Base-by-base conservation (phyloP, 2,888 invertebrate species). In the Troilus luridus region DNA sequence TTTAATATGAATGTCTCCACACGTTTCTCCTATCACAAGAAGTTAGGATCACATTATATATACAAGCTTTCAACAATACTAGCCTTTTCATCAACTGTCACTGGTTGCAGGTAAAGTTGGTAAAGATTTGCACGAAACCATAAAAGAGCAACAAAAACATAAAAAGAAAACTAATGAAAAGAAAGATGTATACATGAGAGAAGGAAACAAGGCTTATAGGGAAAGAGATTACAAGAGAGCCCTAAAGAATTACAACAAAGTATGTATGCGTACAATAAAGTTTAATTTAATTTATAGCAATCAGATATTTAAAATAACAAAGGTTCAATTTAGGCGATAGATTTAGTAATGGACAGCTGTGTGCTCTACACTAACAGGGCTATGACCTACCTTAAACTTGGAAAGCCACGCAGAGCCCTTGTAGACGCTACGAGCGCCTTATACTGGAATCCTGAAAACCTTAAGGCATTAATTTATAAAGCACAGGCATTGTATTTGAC, bases 341-440 rank as follows among this genome's bases (percentile, higher is more conserved):
- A 97, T 85, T 96, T 96, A 93, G 95, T 97, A 67, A 97, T 96
- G 94, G 97, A 98, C 94, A 97, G 97, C 93, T 95, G 96, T 0
- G 95, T 97, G 93, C 94, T 97, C 19, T 98, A 97, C 94, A 97
- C 96, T 91, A 97, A 97, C 94, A 95, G 98, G 91, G 97, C 97
- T 0, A 94, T 98, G 89, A 96, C 96, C 0, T 96, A 96, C 92
- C 96, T 97, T 92, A 95, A 96, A 92, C 94, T 97, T 81, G 95
- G 94, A 91, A 94, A 96, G 56, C 95, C 95, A 92, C 95, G 95
- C 88, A 95, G 96, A 94, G 97, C 97, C 0, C 94, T 96, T 89
- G 94, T 94, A 5, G 98, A 98, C 93, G 96, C 96, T 92, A 96
- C 97, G 90, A 95, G 95, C 94, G 97, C 97, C 0, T 94, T 97